Percentiles rank a stretch among this genome's conserved stretches.
These are phyloP conservation scores for Todus mexicanus DNA, from an alignment of 2,797 vertebrate species.

Conservation along the genomic window DNA sequence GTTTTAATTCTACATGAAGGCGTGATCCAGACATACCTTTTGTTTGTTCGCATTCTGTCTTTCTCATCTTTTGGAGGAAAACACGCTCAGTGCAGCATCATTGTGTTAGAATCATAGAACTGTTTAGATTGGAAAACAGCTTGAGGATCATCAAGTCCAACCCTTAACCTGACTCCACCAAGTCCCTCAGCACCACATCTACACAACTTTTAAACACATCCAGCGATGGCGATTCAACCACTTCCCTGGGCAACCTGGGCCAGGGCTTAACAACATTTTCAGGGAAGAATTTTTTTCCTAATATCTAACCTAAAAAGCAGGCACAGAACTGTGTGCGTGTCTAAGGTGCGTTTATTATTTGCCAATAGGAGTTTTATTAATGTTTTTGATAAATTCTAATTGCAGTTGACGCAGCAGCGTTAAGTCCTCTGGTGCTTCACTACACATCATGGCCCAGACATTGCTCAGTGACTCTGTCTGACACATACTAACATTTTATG, in stretches of 20 bases:
- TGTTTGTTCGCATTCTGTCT: background rate
- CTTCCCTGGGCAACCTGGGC: too few species aligned
- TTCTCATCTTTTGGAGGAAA: background rate
- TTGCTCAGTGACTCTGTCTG: background rate
- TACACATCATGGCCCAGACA: fast-evolving
- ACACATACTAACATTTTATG: background rate
- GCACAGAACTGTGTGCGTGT: fast-evolving
- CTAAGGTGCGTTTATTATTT: too few species aligned
- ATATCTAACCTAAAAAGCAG: background rate
- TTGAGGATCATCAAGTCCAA: too few species aligned
- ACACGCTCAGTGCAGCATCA: too few species aligned
- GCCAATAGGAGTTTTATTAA: background rate
- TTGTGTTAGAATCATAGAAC: background rate
- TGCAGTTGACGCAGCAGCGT: too few species aligned
- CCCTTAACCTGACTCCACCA: too few species aligned
- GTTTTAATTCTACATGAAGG: background rate
- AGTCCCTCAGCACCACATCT: too few species aligned
- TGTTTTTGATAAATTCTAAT: background rate
- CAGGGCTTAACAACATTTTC: too few species aligned
- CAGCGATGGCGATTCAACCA: too few species aligned
- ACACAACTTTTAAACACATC: too few species aligned
- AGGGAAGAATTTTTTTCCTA: too few species aligned
- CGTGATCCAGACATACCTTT: background rate
- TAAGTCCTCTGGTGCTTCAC: background rate
- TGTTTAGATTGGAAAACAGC: too few species aligned